Percentiles rank a stretch among this genome's conserved stretches.
Evolutionary conservation across 2,888 invertebrate genomes (phyloP).

Genomic region (Nephrotoma flavescens): DNA sequence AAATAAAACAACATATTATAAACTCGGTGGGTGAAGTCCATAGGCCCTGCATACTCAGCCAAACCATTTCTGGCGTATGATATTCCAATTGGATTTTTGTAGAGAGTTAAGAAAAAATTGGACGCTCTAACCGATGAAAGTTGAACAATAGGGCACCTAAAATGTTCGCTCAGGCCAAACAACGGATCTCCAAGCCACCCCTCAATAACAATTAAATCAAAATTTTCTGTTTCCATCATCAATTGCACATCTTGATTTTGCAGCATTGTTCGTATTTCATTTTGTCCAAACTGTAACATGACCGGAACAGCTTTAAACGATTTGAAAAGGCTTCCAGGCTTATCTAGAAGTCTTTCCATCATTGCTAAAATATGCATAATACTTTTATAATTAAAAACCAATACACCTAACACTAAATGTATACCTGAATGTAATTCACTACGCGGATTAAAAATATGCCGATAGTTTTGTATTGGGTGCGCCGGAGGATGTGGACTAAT

Average conservation of each 20-base stretch:
- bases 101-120: constrained; percentile 24
- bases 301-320: not conserved
- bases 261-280: not conserved
- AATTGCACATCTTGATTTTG: constrained; percentile 1
- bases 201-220: constrained; percentile 8
- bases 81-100: constrained; percentile 32
- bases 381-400: not conserved
- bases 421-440: not conserved
- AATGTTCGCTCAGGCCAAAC: not conserved
- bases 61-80: constrained; percentile 31
- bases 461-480: not conserved
- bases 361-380: not conserved
- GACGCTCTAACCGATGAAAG: not conserved
- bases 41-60: not conserved
- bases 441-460: not conserved
- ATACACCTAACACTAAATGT: not conserved
- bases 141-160: not conserved
- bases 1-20: not conserved
- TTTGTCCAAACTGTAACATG: not conserved
- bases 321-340: not conserved
- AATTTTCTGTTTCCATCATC: constrained; percentile 5
- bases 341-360: not conserved
- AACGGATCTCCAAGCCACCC: constrained; percentile 3
- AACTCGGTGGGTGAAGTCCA: not conserved
- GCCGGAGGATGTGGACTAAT: not conserved